Conservation (phyloP, 2,888 invertebrate genomes). For the Chydorus sphaericus region DNA sequence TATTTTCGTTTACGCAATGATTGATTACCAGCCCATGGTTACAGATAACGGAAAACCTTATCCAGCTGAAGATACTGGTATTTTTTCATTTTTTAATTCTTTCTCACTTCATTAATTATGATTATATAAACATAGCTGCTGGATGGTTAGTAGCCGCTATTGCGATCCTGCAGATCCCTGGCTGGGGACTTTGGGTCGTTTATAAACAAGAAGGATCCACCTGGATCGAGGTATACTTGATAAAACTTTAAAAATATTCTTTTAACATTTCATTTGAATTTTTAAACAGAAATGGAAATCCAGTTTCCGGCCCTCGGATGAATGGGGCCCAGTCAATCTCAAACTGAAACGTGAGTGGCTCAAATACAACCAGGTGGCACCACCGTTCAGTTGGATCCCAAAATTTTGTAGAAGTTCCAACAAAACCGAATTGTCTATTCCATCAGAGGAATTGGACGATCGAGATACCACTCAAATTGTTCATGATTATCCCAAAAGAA, state of each 20-base stretch:
- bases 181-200: constrained; percentile 32
- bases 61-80: constrained; percentile 35
- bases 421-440: too few species aligned
- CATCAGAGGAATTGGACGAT: too few species aligned
- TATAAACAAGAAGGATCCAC: constrained; percentile 21
- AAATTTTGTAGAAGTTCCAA: too few species aligned
- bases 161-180: constrained; percentile 32
- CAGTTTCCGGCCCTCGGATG: constrained; percentile 19
- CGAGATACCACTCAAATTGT: too few species aligned
- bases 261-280: background rate
- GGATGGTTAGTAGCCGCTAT: constrained; percentile 18
- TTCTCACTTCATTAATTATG: background rate
- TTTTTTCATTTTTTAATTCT: too few species aligned
- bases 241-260: too few species aligned
- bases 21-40: constrained; percentile 40
- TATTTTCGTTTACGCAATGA: constrained; percentile 54
- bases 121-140: constrained; percentile 7
- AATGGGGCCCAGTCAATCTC: constrained; percentile 23
- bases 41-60: constrained; percentile 42
- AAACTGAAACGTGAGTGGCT: constrained; percentile 27
- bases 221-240: constrained; percentile 26
- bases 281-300: too few species aligned
- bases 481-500: too few species aligned
- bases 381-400: background rate
- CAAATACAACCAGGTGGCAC: constrained; percentile 21